A percentile compares a stretch with the other conserved stretches of the same genome.
These are phyloP conservation scores for Archivesica marissinica DNA, from an alignment of 1,140 invertebrate species.

Conservation along the genomic window DNA sequence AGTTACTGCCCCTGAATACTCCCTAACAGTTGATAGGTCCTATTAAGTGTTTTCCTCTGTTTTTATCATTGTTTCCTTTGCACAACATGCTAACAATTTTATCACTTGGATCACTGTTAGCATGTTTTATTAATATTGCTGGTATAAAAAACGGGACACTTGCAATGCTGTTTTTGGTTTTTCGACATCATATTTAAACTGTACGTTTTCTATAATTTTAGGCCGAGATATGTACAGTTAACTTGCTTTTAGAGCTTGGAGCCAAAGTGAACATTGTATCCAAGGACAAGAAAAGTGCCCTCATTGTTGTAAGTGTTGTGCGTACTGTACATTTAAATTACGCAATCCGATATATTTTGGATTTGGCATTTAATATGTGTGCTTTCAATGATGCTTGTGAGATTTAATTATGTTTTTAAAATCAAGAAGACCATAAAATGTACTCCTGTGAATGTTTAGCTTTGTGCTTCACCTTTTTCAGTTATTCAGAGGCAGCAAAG, in stretches of 20 bases:
- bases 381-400: not conserved
- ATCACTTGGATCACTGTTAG: too few relatives aligned
- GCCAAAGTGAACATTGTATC: constrained; percentile 42
- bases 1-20: too few relatives aligned
- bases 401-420: not conserved
- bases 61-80: too few relatives aligned
- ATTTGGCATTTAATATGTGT: not conserved
- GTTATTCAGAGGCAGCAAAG: too few relatives aligned
- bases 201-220: not conserved
- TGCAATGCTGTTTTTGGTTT: not conserved
- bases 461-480: too few relatives aligned
- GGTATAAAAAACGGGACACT: too few relatives aligned
- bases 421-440: too few relatives aligned
- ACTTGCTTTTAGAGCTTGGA: constrained; percentile 46
- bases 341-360: not conserved
- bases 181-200: not conserved
- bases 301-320: constrained; percentile 29
- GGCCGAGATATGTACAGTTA: constrained; percentile 44
- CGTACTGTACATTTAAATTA: not conserved
- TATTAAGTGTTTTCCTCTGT: too few relatives aligned
- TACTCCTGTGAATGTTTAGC: not conserved
- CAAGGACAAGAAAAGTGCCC: constrained; percentile 16
- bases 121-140: too few relatives aligned
- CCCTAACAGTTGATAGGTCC: too few relatives aligned
- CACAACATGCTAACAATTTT: too few relatives aligned